Conservation (phyloP, 2,113 vertebrate species). For the Rhinolophus sinicus region DNA sequence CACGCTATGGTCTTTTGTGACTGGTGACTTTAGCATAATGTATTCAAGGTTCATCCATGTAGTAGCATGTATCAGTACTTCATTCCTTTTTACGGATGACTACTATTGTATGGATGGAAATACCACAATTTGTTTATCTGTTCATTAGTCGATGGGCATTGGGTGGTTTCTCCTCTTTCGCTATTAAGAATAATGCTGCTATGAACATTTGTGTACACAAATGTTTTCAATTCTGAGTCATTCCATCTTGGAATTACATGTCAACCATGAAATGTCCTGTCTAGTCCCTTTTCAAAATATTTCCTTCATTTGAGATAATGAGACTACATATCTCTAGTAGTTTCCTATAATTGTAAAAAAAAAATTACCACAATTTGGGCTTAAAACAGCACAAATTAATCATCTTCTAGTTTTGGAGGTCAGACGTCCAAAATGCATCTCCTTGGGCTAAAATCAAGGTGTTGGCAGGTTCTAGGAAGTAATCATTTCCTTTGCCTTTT, state of each 20-base stretch:
- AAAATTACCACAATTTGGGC: not conserved
- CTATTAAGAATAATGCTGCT: not conserved
- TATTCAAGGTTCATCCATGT: not conserved
- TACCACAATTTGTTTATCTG: not conserved
- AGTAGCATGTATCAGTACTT: not conserved
- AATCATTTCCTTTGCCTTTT: not conserved
- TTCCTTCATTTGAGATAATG: not conserved
- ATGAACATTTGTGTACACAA: not conserved
- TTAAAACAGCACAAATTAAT: not conserved
- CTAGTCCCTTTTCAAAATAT: not conserved
- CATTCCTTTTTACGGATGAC: not conserved
- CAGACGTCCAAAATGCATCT: not conserved
- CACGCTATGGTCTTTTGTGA: not conserved
- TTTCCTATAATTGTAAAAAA: not conserved
- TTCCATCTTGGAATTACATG: not conserved
- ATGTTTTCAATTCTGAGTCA: not conserved
- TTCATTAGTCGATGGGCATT: not conserved
- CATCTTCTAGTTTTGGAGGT: not conserved
- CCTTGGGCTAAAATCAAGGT: not conserved
- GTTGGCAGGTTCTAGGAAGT: not conserved
- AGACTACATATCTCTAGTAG: not conserved
- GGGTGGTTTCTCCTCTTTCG: not conserved
- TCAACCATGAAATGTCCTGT: not conserved
- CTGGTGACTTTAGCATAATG: not conserved
- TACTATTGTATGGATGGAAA: not conserved